phyloP scores from a whole-genome alignment of 2,797 vertebrate species.

The Trachops cirrhosus region DNA sequence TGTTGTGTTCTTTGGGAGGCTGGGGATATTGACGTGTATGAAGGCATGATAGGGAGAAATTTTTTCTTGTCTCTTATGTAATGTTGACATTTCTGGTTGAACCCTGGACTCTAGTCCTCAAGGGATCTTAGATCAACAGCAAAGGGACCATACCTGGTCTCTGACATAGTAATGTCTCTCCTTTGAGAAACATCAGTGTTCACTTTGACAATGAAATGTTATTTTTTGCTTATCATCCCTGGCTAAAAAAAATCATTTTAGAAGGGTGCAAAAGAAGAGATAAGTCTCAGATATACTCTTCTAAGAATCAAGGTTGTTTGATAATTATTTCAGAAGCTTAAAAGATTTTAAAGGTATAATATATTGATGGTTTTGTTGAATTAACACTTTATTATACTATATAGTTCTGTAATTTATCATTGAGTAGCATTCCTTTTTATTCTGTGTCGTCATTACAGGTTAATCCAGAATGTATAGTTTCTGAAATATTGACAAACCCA shows the following conservation, averaged over 20 bases:
- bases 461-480: not conserved
- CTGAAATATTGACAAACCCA: slow-evolving; percentile 28
- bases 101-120: not conserved
- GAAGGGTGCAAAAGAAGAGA: not conserved
- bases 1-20: not conserved
- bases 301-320: not conserved
- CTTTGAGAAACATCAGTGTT: not conserved
- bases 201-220: not conserved
- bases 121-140: not conserved
- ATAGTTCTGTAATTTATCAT: not conserved
- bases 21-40: not conserved
- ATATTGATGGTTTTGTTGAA: not conserved
- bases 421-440: not conserved
- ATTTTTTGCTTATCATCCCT: not conserved
- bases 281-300: not conserved
- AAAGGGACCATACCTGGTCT: not conserved
- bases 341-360: slow-evolving; percentile 3
- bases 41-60: not conserved
- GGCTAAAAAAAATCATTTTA: slow-evolving; percentile 14
- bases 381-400: not conserved
- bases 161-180: not conserved
- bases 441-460: not conserved
- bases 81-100: not conserved
- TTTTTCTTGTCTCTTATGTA: not conserved
- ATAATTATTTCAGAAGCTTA: slow-evolving; percentile 30